Conservation (phyloP, 2,888 invertebrate species). For the Netelia melanura region DNA sequence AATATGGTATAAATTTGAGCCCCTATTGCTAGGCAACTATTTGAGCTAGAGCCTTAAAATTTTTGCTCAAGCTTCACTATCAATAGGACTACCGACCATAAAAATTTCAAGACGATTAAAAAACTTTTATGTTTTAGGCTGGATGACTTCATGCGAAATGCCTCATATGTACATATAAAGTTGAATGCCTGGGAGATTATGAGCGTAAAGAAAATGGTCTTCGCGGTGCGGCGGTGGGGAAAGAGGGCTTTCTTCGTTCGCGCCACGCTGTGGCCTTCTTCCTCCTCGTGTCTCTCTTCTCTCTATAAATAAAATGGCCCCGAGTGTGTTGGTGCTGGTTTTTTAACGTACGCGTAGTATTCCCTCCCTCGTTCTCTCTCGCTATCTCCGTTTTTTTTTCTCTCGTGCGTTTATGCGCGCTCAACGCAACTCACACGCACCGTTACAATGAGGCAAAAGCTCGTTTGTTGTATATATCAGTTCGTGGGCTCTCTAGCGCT, state of each 20-base stretch:
- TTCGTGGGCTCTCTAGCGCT: slow-evolving; percentile 45
- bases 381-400: neutral
- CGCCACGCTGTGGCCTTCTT: slow-evolving; percentile 72
- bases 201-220: slow-evolving; percentile 58
- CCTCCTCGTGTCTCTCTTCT: slow-evolving; percentile 70
- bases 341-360: slow-evolving; percentile 36
- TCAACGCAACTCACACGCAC: slow-evolving; percentile 46
- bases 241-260: slow-evolving; percentile 75
- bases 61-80: too few species aligned
- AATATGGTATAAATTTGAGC: too few species aligned
- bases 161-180: slow-evolving; percentile 11
- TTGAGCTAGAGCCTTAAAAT: too few species aligned
- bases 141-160: too few species aligned
- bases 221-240: slow-evolving; percentile 44
- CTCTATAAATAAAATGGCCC: slow-evolving; percentile 68
- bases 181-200: slow-evolving; percentile 44
- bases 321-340: slow-evolving; percentile 36
- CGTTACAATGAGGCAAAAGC: slow-evolving; percentile 60
- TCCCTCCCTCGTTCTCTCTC: neutral
- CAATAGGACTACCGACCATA: too few species aligned
- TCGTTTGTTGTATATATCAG: slow-evolving; percentile 37
- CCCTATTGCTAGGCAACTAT: too few species aligned
- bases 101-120: too few species aligned
- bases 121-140: too few species aligned
- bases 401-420: slow-evolving; percentile 30